Base-by-base conservation (phyloP, 2,797 vertebrate species). In the Danio albolineatus region DNA sequence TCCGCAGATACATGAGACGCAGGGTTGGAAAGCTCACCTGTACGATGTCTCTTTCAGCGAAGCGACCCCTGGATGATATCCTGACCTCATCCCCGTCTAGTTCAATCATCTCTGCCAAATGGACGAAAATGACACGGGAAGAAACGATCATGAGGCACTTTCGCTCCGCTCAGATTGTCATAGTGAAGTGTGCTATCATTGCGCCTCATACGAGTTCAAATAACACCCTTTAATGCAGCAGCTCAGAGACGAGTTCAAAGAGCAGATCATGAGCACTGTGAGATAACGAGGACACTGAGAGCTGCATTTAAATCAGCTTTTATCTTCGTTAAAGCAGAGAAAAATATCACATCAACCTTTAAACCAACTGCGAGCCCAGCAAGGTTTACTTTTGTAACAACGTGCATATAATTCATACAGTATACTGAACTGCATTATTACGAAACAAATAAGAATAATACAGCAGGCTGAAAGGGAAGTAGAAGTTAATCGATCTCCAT, bases 21-120 rank as follows among this genome's bases (percentile, higher is more conserved):
- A 17, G 4, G 16, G 28, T 6, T 67, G 12, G 28, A 70, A 41
- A 59, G 12, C 64, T 21, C 88, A 99, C 98, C 98, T 99, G 98
- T 65, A 99, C 98, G 82, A 99, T 99, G 90, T 99, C 98, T 87
- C 98, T 93, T 92, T 99, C 98, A 0, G 98, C 98, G 69, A 93
- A 97, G 62, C 95, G 94, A 90, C 97, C 98, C 90, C 97, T 96
- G 78, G 98, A 99, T 21, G 98, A 99, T 84, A 99, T 95, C 85
- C 98, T 93, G 80, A 98, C 94, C 83, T 98, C 95, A 87, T 99
- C 98, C 38, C 97, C 98, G 89, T 99, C 98, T 90, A 99, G 88
- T 89, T 99, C 97, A 41, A 98, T 94, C 98, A 99, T 99, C 82
- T 98, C 98, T 99, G 87, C 1, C 44, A 79, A 80, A 79, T 43